Conservation (phyloP, 53 echinoderm and acorn worm genomes). For the Pentamera pediparva region DNA sequence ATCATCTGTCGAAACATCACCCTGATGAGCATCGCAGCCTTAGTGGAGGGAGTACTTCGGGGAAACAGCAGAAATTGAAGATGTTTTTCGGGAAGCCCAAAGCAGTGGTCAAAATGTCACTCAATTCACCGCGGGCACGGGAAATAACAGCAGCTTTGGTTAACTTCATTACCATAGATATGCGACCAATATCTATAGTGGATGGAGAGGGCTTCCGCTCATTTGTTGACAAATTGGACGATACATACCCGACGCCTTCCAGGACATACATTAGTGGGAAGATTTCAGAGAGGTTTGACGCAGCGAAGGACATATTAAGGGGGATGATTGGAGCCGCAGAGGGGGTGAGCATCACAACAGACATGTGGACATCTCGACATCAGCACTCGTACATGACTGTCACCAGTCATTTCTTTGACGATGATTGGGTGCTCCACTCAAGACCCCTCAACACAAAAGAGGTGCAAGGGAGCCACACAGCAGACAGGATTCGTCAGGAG, state of each 20-base stretch:
- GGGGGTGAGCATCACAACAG: neutral
- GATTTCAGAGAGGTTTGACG: neutral
- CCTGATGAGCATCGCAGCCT: neutral
- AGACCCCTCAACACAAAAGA: slow-evolving; percentile 11
- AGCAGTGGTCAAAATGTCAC: neutral
- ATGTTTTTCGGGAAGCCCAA: slow-evolving; percentile 3
- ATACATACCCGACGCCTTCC: neutral
- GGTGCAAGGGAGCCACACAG: neutral
- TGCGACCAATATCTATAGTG: neutral
- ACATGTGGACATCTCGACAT: neutral
- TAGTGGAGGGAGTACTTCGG: neutral
- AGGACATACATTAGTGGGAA: neutral
- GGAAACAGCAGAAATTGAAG: neutral
- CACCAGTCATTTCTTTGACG: slow-evolving; percentile 1
- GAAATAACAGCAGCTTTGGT: neutral
- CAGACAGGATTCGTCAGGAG: neutral
- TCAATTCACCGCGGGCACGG: neutral
- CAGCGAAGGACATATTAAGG: neutral
- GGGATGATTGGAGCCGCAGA: too few relatives aligned
- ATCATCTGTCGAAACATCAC: neutral
- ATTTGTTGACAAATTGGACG: neutral
- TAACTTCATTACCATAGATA: neutral
- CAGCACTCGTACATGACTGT: neutral
- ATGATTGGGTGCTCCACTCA: neutral
- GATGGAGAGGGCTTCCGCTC: neutral